Percentiles rank a stretch among this genome's conserved stretches.
Evolutionary conservation across 2,888 invertebrate species (phyloP).

Genomic region (Nezara viridula): DNA sequence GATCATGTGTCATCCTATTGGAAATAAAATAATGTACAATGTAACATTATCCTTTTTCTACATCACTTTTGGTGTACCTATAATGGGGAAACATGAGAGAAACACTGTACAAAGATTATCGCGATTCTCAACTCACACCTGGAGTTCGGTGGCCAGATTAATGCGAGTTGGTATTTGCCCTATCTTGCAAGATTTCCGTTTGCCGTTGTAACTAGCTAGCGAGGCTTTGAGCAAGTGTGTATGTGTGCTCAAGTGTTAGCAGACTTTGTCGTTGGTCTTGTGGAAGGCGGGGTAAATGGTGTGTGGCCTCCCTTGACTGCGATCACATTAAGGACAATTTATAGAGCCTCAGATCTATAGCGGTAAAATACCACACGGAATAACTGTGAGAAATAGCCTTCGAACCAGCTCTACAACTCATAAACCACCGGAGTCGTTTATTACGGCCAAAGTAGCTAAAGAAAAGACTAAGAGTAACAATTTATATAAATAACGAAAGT

Average conservation of each 20-base stretch:
- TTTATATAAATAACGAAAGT: slow-evolving; percentile 22
- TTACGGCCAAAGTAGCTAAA: slow-evolving; percentile 1
- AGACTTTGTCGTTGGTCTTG: slow-evolving; percentile 37
- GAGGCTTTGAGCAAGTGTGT: not conserved
- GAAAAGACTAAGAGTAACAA: slow-evolving; percentile 22
- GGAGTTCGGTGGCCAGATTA: not conserved
- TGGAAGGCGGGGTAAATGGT: slow-evolving; percentile 54
- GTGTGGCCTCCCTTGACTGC: slow-evolving; percentile 50
- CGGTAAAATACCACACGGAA: slow-evolving; percentile 53
- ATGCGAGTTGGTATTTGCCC: slow-evolving; percentile 40
- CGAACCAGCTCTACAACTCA: slow-evolving; percentile 46
- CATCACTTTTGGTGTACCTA: not conserved
- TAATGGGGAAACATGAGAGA: not conserved
- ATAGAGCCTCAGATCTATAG: slow-evolving; percentile 51
- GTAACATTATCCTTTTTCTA: no score
- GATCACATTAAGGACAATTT: slow-evolving; percentile 56
- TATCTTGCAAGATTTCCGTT: slow-evolving; percentile 49
- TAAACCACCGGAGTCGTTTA: slow-evolving; percentile 46
- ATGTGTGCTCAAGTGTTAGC: slow-evolving; percentile 47
- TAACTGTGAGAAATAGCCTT: slow-evolving; percentile 51
- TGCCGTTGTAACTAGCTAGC: slow-evolving; percentile 37
- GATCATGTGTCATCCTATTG: no score
- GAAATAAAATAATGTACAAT: no score
- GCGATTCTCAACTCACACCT: not conserved
- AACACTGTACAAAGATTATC: not conserved